Evolutionary conservation across 2,797 vertebrate species (phyloP).

Genomic region (Odontamblyopus rebecca): DNA sequence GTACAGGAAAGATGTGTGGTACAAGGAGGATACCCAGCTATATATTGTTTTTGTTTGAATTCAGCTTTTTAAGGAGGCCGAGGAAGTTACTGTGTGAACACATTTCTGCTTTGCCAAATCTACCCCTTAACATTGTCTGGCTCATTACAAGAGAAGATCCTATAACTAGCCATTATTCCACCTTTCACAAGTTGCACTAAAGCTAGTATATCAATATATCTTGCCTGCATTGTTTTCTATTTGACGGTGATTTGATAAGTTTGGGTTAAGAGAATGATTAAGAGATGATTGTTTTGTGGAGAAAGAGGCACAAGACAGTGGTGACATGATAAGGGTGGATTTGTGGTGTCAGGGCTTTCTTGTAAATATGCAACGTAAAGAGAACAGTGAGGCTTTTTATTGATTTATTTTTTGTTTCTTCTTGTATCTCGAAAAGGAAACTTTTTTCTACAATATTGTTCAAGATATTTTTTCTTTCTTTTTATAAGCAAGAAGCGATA

Average conservation of each 20-base stretch:
- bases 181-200: constrained; percentile 59
- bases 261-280: too few relatives aligned
- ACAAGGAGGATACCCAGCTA: constrained; percentile 31
- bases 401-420: constrained; percentile 59
- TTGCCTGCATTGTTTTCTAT: neutral
- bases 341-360: constrained; percentile 73
- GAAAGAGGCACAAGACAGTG: constrained; percentile 41
- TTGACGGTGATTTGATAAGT: too few relatives aligned
- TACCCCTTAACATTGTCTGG: constrained; percentile 30
- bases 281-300: constrained; percentile 10
- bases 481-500: constrained; percentile 68
- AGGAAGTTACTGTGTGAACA: constrained; percentile 41
- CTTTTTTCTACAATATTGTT: constrained; percentile 64
- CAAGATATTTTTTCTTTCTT: constrained; percentile 61
- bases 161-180: constrained; percentile 32
- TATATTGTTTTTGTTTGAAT: neutral
- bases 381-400: constrained; percentile 60
- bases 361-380: constrained; percentile 69
- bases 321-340: constrained; percentile 41
- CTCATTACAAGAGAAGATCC: constrained; percentile 16
- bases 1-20: constrained; percentile 58
- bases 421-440: constrained; percentile 69
- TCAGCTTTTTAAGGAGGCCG: constrained; percentile 9
- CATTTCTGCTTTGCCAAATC: constrained; percentile 33
- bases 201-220: constrained; percentile 6